Evolutionary conservation across 2,888 invertebrate species (phyloP).

Genomic region (Salpingus planirostris): DNA sequence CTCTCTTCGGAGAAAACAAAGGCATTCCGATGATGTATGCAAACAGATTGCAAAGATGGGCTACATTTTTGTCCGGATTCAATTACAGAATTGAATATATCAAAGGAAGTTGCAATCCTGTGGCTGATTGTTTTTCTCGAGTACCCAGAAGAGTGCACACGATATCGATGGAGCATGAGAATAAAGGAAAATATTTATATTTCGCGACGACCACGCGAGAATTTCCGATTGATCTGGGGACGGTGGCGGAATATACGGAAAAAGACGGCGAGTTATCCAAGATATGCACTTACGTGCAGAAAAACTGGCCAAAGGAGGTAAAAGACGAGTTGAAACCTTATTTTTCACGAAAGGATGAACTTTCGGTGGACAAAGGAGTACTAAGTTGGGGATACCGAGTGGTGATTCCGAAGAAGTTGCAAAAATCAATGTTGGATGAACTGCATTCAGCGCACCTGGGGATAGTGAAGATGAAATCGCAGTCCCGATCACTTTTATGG

Average conservation of each 20-base stretch:
- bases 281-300: neutral
- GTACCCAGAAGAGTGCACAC: too few species aligned
- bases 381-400: neutral
- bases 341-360: neutral
- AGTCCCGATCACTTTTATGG: neutral
- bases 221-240: neutral
- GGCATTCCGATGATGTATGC: slow-evolving; percentile 9
- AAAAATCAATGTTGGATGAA: neutral
- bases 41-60: slow-evolving; percentile 10
- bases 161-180: too few species aligned
- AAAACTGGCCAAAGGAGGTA: neutral
- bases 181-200: neutral
- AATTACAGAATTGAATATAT: slow-evolving; percentile 11
- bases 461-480: neutral
- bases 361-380: neutral
- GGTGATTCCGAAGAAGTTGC: neutral
- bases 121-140: too few species aligned
- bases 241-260: neutral
- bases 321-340: neutral
- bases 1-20: slow-evolving; percentile 7
- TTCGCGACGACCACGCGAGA: neutral
- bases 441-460: neutral
- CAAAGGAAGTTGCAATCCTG: neutral
- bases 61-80: slow-evolving; percentile 7
- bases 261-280: neutral